Conservation (phyloP, 2,113 vertebrate species). For the Barbus barbus region DNA sequence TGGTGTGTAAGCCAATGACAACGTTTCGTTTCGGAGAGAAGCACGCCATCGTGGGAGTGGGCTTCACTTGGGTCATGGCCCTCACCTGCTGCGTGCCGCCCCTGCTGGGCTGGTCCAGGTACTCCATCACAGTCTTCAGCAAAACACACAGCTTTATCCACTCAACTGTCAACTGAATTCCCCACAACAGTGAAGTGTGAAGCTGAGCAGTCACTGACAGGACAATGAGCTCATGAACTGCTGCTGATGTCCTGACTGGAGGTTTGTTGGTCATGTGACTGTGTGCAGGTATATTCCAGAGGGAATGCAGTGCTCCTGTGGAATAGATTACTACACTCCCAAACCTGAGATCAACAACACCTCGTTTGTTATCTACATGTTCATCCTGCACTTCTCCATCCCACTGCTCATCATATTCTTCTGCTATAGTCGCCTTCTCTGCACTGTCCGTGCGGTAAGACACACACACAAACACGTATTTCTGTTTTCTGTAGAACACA, state of each 20-base stretch:
- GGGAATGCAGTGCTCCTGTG: conserved; percentile 96
- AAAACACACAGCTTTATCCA: not conserved
- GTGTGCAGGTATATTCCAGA: conserved; percentile 93
- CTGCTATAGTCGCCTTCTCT: conserved; percentile 94
- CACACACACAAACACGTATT: not conserved
- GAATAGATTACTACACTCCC: conserved; percentile 95
- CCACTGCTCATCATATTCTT: conserved; percentile 91
- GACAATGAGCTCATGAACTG: not conserved
- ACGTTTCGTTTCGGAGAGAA: conserved; percentile 94
- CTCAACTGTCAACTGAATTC: not conserved
- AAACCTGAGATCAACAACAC: conserved; percentile 91
- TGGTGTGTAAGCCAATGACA: conserved; percentile 96
- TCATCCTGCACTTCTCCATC: conserved; percentile 89
- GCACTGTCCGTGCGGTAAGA: conserved; percentile 93
- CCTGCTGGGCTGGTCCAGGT: conserved; percentile 94
- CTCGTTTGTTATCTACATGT: conserved; percentile 98
- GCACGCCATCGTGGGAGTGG: conserved; percentile 86
- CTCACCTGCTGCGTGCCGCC: conserved; percentile 87
- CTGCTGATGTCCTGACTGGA: not conserved
- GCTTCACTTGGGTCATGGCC: conserved; percentile 91
- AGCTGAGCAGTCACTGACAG: no score
- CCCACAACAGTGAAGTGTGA: not conserved
- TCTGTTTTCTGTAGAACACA: not conserved
- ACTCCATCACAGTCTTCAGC: conserved; percentile 41
- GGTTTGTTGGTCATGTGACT: conserved; percentile 7